Percentiles rank a stretch among this genome's conserved stretches.
phyloP scores from a whole-genome alignment of 2,888 invertebrate species.

The Ornithoptera alexandrae region DNA sequence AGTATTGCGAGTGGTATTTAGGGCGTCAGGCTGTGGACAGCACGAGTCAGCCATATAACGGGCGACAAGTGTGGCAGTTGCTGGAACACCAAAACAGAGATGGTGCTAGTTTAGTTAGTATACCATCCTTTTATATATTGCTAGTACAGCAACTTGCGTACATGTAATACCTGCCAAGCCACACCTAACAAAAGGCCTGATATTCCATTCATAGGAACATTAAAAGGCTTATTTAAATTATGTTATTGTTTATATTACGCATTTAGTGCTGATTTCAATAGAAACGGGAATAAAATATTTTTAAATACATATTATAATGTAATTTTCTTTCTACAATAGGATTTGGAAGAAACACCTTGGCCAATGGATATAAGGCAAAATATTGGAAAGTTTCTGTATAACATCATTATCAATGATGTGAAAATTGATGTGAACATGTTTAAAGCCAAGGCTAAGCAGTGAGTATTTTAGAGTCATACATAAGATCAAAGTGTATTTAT shows the following conservation, averaged over 20 bases:
- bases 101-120: conserved; percentile 78
- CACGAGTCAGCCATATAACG: conserved; percentile 67
- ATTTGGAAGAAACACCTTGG: conserved; percentile 82
- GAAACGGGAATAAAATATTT: neutral
- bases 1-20: conserved; percentile 84
- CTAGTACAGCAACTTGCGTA: too few relatives aligned
- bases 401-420: conserved; percentile 90
- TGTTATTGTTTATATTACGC: too few relatives aligned
- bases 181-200: too few relatives aligned
- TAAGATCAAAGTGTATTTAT: neutral
- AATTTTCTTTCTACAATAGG: conserved; percentile 47
- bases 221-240: too few relatives aligned
- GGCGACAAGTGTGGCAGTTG: conserved; percentile 87
- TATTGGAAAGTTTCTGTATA: conserved; percentile 92
- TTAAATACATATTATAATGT: neutral
- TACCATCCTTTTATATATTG: neutral
- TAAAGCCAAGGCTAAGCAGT: conserved; percentile 75
- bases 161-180: too few relatives aligned
- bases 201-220: too few relatives aligned
- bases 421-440: conserved; percentile 89
- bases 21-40: conserved; percentile 53
- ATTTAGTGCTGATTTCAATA: neutral
- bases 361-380: conserved; percentile 81
- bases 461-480: conserved; percentile 37
- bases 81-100: conserved; percentile 74